phyloP scores from a whole-genome alignment of 2,113 vertebrate species.

The Chlorodrepanis virens region DNA sequence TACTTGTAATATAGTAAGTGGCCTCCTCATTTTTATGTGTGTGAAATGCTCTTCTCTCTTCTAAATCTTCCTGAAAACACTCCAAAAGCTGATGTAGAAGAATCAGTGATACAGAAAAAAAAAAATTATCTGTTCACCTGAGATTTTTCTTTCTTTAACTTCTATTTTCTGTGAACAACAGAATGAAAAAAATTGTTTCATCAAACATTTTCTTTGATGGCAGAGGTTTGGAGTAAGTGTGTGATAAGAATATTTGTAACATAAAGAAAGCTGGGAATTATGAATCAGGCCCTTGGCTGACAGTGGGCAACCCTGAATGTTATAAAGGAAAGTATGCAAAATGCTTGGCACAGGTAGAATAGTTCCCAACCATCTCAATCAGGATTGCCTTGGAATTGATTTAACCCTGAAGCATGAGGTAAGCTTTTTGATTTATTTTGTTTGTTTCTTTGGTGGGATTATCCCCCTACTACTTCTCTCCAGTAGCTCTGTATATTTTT shows the following conservation, averaged over 20 bases:
- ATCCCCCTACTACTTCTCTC: not conserved
- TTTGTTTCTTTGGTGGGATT: not conserved
- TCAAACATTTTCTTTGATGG: not conserved
- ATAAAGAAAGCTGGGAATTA: not conserved
- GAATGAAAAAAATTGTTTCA: not conserved
- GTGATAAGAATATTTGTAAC: conserved; percentile 32
- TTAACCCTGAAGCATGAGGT: not conserved
- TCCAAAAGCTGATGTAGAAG: not conserved
- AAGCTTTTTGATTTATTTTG: not conserved
- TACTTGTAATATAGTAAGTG: not conserved
- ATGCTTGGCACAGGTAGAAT: not conserved
- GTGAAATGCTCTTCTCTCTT: not conserved
- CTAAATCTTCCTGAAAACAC: not conserved
- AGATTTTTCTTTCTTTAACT: not conserved
- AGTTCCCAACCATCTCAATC: not conserved
- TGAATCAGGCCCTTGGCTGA: not conserved
- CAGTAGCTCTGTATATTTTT: not conserved
- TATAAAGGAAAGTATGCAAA: not conserved
- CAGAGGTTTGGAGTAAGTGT: not conserved
- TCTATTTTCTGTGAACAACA: not conserved
- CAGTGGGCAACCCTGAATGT: not conserved
- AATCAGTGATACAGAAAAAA: not conserved
- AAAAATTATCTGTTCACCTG: not conserved
- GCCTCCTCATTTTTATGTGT: not conserved
- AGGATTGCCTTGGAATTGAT: not conserved